Conservation (phyloP, 2,797 vertebrate species). For the Hafferia zeledoni region DNA sequence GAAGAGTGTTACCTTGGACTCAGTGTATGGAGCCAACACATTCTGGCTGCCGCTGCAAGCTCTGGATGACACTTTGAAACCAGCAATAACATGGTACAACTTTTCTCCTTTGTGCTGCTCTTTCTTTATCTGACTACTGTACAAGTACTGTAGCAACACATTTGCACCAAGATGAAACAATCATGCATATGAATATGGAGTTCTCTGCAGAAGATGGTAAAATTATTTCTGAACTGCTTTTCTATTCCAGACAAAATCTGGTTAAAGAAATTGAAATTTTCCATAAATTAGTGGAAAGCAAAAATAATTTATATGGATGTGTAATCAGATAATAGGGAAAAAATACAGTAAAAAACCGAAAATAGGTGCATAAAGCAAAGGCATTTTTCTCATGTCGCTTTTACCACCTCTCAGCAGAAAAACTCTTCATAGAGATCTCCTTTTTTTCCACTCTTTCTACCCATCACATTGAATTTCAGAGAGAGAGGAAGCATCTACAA, state of each 20-base stretch:
- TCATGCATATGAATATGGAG: neutral
- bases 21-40: fast-evolving
- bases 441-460: neutral
- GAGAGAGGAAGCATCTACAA: neutral
- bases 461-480: neutral
- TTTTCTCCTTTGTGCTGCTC: neutral
- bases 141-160: neutral
- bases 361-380: neutral
- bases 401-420: neutral
- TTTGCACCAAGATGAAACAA: neutral
- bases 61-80: neutral
- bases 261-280: neutral
- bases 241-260: neutral
- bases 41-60: neutral
- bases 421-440: neutral
- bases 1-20: neutral
- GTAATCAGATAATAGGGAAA: neutral
- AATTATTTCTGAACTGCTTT: neutral
- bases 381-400: neutral
- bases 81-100: neutral
- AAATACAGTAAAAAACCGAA: neutral
- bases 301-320: neutral
- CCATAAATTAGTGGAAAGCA: neutral
- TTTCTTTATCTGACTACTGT: neutral
- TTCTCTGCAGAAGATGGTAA: neutral